Base-by-base conservation (phyloP, 2,888 invertebrate species). In the Agrochola lota region DNA sequence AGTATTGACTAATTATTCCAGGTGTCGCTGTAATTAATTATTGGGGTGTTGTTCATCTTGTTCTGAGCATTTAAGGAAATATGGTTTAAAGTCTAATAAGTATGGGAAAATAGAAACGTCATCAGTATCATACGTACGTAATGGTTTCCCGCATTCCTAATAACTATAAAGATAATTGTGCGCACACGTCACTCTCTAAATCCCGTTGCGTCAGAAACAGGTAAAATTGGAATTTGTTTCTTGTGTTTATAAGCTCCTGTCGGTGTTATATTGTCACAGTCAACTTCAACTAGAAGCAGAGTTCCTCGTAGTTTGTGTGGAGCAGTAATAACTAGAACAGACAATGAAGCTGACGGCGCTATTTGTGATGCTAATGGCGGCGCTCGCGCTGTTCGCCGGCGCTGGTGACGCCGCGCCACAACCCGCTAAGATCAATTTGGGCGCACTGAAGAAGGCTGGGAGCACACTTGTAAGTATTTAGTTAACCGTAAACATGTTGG, bases 391-490 rank as follows among this genome's bases (percentile, higher is more conserved):
- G 20, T 74, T 81, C 26, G 55, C 57, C 6, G 55, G 78, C 6
- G 71, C 72, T 9, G 35, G 78, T 12, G 62, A 67, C 11, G 82
- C 82, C 11, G 69, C 69, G 17, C 78, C 81, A 0, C 30, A 49
- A 20, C 81, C 81, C 2, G 64, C 57, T 30, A 72, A 71, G 57
- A 1, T 71, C 15, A 26, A 70, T 63, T 55, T 7, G 12, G 23
- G 5, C 11, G 90, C 89, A 7, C 90, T 93, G 40, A 91, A 88
- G 80, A 92, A 89, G 74, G 91, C 91, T 49, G 92, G 91, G 23
- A 80, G 89, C 88, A 79, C 81, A 20, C 85, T 93, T 83, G 92
- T 93, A 86, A 49, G 49, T 49, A 49, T 57, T 43, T 15, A 8
- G 23, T 11, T 26, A 46, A 46, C 17, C 5, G 2, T 6, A n/a